phyloP scores from a whole-genome alignment of 2,113 vertebrate species.

The Protobothrops flavoviridis region DNA sequence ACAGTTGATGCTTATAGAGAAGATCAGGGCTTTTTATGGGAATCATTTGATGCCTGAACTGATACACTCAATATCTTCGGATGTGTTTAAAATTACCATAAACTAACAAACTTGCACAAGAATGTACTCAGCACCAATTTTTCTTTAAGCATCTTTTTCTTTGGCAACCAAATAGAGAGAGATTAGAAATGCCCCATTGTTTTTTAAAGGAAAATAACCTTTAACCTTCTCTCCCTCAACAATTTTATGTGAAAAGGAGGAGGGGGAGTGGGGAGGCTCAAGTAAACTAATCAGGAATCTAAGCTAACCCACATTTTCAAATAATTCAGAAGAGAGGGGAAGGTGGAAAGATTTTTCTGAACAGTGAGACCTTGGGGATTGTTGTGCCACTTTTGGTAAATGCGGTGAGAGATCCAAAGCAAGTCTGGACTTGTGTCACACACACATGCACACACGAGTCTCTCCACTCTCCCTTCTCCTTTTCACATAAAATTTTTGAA shows the following conservation, averaged over 20 bases:
- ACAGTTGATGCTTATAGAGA: neutral
- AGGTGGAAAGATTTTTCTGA: neutral
- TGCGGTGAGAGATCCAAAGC: neutral
- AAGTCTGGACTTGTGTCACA: neutral
- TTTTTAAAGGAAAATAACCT: neutral
- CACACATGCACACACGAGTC: neutral
- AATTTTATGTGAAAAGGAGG: neutral
- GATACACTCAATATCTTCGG: neutral
- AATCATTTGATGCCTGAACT: neutral
- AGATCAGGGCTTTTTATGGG: neutral
- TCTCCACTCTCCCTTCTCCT: neutral
- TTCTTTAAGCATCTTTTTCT: neutral
- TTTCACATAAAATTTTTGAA: neutral
- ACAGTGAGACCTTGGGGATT: neutral
- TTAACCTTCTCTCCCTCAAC: neutral
- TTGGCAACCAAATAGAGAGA: neutral
- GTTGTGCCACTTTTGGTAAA: neutral
- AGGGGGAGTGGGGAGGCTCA: neutral
- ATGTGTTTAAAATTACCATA: neutral
- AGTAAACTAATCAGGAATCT: neutral
- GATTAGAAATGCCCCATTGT: neutral
- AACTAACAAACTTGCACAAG: neutral
- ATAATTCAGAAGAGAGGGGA: neutral
- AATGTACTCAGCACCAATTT: neutral
- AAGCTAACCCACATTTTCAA: neutral